phyloP scores from a whole-genome alignment of 2,888 invertebrate genomes.

The Drosophila paracracens region DNA sequence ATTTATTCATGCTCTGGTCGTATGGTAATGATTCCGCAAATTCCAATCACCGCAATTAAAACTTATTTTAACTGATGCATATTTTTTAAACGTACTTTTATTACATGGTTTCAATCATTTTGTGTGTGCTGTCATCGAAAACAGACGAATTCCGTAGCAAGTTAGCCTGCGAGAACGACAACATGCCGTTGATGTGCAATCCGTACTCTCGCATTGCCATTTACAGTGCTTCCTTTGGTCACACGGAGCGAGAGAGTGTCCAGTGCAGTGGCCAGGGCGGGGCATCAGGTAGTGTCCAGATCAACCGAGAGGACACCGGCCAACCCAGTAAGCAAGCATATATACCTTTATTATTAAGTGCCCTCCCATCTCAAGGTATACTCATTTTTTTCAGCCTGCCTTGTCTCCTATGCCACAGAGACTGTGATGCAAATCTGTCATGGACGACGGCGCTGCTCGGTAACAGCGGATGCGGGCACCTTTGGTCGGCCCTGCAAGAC shows the following conservation, averaged over 20 bases:
- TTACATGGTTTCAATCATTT: conserved; percentile 24
- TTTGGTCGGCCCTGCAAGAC: conserved; percentile 93
- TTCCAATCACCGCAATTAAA: conserved; percentile 40
- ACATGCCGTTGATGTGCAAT: conserved; percentile 94
- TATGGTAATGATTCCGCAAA: conserved; percentile 34
- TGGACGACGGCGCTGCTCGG: conserved; percentile 91
- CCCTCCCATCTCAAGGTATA: not conserved
- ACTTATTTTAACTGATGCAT: conserved; percentile 24
- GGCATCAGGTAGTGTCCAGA: conserved; percentile 85
- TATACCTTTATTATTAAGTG: not conserved
- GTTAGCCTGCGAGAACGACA: conserved; percentile 96
- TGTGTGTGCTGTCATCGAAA: conserved; percentile 69
- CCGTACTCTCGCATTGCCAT: conserved; percentile 95
- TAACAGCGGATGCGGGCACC: conserved; percentile 92
- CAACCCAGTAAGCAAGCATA: conserved; percentile 76
- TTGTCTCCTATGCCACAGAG: conserved; percentile 95
- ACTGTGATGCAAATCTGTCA: conserved; percentile 95
- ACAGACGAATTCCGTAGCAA: conserved; percentile 97
- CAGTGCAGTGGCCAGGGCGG: conserved; percentile 88
- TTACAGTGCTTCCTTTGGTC: conserved; percentile 96
- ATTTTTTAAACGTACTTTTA: conserved; percentile 24
- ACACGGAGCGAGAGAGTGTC: conserved; percentile 94
- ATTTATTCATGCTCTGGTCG: conserved; percentile 9
- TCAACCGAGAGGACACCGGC: conserved; percentile 67
- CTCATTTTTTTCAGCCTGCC: conserved; percentile 88